A percentile compares a stretch with the other conserved stretches of the same genome.
Conservation (phyloP, 2,113 vertebrate genomes). For the Carettochelys insculpta region DNA sequence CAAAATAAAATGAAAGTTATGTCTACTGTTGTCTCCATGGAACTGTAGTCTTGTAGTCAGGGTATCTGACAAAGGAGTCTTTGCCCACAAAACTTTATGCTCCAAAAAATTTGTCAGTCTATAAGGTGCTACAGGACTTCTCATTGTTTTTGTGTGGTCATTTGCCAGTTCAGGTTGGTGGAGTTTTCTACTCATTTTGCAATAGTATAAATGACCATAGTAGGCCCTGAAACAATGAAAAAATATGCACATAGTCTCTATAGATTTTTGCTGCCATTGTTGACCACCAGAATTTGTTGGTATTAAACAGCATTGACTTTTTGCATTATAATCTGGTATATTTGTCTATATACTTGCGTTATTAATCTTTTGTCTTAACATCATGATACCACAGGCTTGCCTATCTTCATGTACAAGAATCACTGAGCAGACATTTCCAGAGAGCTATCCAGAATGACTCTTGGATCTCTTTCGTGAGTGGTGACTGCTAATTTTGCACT, state of each 20-base stretch:
- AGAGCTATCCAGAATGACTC: too few relatives aligned
- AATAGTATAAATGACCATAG: background rate
- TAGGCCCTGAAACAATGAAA: background rate
- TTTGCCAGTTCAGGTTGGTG: fast-evolving
- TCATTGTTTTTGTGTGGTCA: too few relatives aligned
- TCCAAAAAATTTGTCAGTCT: too few relatives aligned
- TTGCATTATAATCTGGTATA: background rate
- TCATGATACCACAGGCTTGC: background rate
- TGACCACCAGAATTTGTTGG: background rate
- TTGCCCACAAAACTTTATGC: too few relatives aligned
- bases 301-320: background rate
- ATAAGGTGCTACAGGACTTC: too few relatives aligned
- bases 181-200: fast-evolving
- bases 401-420: too few relatives aligned
- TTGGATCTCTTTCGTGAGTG: too few relatives aligned
- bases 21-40: conserved; percentile 5
- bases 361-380: background rate
- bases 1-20: background rate
- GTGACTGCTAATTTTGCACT: too few relatives aligned
- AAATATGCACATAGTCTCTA: background rate
- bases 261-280: background rate
- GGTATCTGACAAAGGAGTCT: too few relatives aligned
- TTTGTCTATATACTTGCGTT: background rate
- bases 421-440: too few relatives aligned
- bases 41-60: too few relatives aligned